Conservation (phyloP, 2,113 vertebrate species). For the Sardina pilchardus region DNA sequence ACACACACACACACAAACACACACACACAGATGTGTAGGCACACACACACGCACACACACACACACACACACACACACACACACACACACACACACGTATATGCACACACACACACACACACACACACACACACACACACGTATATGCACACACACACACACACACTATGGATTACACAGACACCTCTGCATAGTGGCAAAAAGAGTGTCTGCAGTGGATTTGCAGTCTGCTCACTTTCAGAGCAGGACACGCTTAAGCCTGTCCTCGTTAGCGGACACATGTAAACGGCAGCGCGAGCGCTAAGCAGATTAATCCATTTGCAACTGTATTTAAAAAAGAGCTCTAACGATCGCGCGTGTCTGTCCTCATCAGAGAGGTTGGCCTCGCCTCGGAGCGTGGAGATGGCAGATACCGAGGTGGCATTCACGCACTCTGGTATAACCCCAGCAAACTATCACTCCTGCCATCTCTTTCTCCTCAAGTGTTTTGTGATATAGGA, state of each 20-base stretch:
- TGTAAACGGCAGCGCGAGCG: conserved; percentile 13
- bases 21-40: neutral
- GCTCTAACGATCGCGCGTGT: neutral
- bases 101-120: neutral
- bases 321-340: conserved; percentile 41
- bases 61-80: neutral
- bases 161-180: neutral
- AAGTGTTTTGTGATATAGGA: too few species aligned
- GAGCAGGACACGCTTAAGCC: neutral
- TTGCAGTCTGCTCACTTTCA: neutral
- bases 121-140: neutral
- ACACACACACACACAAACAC: neutral
- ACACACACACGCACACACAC: neutral
- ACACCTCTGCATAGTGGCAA: neutral
- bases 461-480: too few species aligned
- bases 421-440: too few species aligned
- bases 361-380: neutral
- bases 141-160: neutral
- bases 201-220: neutral
- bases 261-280: conserved; percentile 24
- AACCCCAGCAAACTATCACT: too few species aligned
- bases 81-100: neutral
- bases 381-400: neutral
- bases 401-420: neutral
- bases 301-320: conserved; percentile 33